Evolutionary conservation across 92 coral and sea anemone species (phyloP), one percentile per base, ranked within the genome.

Genomic region (Parazoanthus darwini): DNA sequence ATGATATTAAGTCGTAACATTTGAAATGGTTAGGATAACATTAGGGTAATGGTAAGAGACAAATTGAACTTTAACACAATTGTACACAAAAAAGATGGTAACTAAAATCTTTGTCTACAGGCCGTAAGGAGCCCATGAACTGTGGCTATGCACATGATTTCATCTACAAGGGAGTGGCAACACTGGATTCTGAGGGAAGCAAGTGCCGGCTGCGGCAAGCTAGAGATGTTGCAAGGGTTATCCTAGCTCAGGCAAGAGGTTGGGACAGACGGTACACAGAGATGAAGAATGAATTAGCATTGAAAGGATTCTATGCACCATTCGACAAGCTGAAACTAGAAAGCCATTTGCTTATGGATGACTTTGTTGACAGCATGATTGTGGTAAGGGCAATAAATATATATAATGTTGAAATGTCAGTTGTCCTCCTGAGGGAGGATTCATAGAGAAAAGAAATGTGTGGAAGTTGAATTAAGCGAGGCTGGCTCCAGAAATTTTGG

Each of bases 111-210:
- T 91, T 63, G 46, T 0, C 26, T 82, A 14, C 89, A 96, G 98
- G 98, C 25, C 90, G 74, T 35, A 97, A 97, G 82, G 97, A 97
- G 76, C 96, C 98, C 9, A 97, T 95, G 99, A 91, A 87, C 82
- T 94, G 99, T 79, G 90, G 89, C 63, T 94, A 91, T 80, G 96
- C 99, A 26, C 99, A 97, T 86, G 98, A 97, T 72, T 97, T 94
- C 88, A 94, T 97, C 54, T 97, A 95, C 95, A 97, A 95, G 79
- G 99, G 99, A 2, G 98, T 97, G 65, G 99, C 97, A 8, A 74
- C 93, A 25, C 75, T 97, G 13, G 99, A 97, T 82, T 91, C 93
- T 4, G 98, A 97, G 29, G 99, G 98, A 43, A 94, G 93, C 93
- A 93, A 94, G 89, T 97, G 98, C 51, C 94, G 96, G 35, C 95